Conservation (phyloP, 2,797 vertebrate genomes). For the Ptychadena robeensis region DNA sequence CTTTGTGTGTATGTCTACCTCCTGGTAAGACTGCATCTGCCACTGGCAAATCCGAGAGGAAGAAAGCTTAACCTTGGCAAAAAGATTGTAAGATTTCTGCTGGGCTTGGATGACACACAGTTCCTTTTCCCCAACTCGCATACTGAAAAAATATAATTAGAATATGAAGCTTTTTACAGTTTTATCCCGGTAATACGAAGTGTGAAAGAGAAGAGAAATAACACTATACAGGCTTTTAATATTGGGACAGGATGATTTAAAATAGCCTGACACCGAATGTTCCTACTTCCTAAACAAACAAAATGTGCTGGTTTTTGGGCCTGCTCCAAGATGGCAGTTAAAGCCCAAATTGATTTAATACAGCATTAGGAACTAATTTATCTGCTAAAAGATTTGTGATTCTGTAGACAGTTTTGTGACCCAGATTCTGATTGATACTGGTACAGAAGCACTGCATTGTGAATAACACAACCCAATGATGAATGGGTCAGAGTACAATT, state of each 20-base stretch:
- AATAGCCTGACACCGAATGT: not conserved
- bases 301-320: too few relatives aligned
- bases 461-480: too few relatives aligned
- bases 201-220: not conserved
- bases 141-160: not conserved
- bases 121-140: not conserved
- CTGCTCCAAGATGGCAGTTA: too few relatives aligned
- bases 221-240: not conserved
- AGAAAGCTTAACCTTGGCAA: slow-evolving; percentile 2
- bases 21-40: not conserved
- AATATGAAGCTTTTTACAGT: not conserved
- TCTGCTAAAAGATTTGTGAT: too few relatives aligned
- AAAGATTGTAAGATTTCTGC: not conserved
- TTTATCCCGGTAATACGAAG: not conserved
- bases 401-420: too few relatives aligned
- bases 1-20: not conserved
- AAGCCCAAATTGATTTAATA: too few relatives aligned
- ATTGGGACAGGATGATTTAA: not conserved
- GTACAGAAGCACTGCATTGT: too few relatives aligned
- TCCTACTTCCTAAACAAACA: not conserved
- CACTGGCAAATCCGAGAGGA: not conserved
- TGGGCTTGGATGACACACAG: not conserved
- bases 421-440: too few relatives aligned
- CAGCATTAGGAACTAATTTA: too few relatives aligned
- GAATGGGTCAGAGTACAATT: too few relatives aligned